Evolutionary conservation across 2,797 vertebrate species (phyloP).

Genomic region (Columba guinea): DNA sequence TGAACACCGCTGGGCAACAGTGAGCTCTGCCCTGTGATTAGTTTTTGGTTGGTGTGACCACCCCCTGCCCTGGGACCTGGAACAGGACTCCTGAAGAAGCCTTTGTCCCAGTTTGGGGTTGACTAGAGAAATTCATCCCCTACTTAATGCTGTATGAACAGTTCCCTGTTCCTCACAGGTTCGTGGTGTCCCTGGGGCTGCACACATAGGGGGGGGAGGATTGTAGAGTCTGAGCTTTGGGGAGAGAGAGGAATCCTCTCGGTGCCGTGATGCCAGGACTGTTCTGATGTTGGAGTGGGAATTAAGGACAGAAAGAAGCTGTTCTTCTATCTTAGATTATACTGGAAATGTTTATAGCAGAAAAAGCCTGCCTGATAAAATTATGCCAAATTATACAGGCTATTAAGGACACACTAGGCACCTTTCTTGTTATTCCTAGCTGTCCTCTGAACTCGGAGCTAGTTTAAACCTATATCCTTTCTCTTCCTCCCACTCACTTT

Average conservation of each 20-base stretch:
- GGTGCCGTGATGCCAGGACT: neutral
- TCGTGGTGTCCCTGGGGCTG: neutral
- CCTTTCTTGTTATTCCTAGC: neutral
- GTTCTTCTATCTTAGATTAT: neutral
- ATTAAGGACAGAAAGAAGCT: neutral
- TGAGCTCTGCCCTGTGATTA: neutral
- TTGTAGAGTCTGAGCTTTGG: neutral
- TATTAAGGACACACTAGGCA: neutral
- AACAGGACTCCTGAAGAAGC: rapidly evolving
- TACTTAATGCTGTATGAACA: rapidly evolving
- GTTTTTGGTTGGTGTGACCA: neutral
- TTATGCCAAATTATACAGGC: neutral
- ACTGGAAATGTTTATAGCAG: neutral
- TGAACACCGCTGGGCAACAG: neutral
- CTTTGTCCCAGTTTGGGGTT: neutral
- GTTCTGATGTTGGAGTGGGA: neutral
- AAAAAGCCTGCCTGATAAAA: neutral
- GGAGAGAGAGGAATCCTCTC: neutral
- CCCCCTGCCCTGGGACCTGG: too few species aligned
- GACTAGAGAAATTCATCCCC: neutral
- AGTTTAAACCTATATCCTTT: neutral
- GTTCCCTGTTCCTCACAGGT: rapidly evolving
- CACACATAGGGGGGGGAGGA: neutral
- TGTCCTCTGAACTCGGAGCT: neutral
- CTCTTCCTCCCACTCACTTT: neutral